Percentiles rank a stretch among this genome's conserved stretches.
These are phyloP conservation scores for Illadopsis cleaveri DNA, from an alignment of 2,113 vertebrate genomes.

Conservation along the genomic window DNA sequence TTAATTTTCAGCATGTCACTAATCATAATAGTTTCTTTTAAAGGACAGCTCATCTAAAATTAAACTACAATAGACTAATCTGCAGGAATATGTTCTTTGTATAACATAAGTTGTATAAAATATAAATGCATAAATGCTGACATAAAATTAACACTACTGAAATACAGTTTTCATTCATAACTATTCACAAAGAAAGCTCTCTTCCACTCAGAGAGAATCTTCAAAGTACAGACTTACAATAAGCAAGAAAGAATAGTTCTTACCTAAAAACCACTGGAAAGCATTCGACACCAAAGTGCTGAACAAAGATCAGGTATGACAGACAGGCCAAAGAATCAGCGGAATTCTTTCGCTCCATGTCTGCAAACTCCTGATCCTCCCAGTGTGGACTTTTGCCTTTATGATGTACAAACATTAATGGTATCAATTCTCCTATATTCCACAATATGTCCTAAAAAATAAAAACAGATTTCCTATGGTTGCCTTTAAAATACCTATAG, in stretches of 20 bases:
- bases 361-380: conserved; percentile 70
- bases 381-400: conserved; percentile 52
- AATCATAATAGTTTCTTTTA: neutral
- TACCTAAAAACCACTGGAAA: conserved; percentile 91
- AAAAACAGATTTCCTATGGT: neutral
- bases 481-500: neutral
- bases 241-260: neutral
- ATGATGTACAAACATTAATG: conserved; percentile 61
- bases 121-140: neutral
- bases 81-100: neutral
- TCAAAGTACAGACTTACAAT: neutral
- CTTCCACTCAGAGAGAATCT: neutral
- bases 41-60: neutral
- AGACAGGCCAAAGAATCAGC: conserved; percentile 85
- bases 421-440: conserved; percentile 68
- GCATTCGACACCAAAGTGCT: conserved; percentile 79
- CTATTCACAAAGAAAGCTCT: neutral
- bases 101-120: neutral
- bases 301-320: conserved; percentile 92
- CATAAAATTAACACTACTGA: neutral
- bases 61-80: neutral
- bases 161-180: neutral
- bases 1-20: neutral
- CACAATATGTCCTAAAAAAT: conserved; percentile 72
- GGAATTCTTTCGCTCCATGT: conserved; percentile 68